Evolutionary conservation across 2,113 vertebrate genomes (phyloP).

Genomic region (Gnathonemus longibarbis): DNA sequence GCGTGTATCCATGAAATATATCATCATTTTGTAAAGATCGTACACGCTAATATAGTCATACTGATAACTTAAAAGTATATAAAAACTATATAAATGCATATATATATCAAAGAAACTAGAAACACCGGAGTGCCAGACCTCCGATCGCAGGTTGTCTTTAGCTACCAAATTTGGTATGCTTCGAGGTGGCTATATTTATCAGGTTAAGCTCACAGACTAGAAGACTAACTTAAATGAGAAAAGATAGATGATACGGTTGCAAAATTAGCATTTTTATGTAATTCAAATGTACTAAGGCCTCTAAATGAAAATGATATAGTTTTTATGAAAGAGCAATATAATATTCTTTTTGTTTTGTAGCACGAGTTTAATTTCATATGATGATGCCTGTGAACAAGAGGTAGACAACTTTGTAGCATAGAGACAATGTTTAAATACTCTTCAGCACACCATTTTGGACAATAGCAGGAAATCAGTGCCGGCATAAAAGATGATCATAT

Average conservation of each 20-base stretch:
- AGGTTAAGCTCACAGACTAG: conserved; percentile 10
- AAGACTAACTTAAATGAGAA: conserved; percentile 40
- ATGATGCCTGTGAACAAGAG: conserved; percentile 57
- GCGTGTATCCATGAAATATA: conserved; percentile 34
- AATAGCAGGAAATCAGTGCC: conserved; percentile 31
- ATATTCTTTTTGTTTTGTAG: conserved; percentile 50
- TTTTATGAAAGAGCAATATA: conserved; percentile 66
- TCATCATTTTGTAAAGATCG: conserved; percentile 38
- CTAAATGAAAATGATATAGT: conserved; percentile 46
- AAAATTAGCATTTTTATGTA: conserved; percentile 39
- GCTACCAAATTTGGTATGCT: background rate
- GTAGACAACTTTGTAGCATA: conserved; percentile 61
- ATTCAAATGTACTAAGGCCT: conserved; percentile 51
- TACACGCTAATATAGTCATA: background rate
- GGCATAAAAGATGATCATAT: conserved; percentile 32
- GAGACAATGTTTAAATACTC: conserved; percentile 57
- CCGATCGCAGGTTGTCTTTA: background rate
- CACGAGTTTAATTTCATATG: conserved; percentile 51
- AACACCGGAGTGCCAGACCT: conserved; percentile 8
- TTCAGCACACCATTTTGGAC: conserved; percentile 41
- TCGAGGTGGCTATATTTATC: conserved; percentile 8
- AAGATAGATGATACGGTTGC: conserved; percentile 24
- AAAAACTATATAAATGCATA: conserved; percentile 7
- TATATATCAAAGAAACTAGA: conserved; percentile 14
- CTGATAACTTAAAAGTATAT: conserved; percentile 8